These are phyloP conservation scores for Heliconius hortense DNA, from an alignment of 2,888 invertebrate genomes.

Conservation along the genomic window DNA sequence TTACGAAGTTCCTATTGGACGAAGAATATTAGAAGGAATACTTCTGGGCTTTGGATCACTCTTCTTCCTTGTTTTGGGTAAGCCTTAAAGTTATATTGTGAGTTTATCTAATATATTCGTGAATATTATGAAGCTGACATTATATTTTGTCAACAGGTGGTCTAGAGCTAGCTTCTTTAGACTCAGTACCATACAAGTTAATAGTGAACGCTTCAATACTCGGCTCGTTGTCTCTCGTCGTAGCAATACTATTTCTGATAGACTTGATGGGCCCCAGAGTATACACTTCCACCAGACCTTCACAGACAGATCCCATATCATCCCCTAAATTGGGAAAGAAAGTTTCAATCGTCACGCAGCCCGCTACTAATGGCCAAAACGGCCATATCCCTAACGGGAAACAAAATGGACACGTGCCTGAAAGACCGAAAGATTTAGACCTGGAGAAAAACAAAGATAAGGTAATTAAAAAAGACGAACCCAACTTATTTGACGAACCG, in stretches of 20 bases:
- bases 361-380: slow-evolving; percentile 48
- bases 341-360: slow-evolving; percentile 57
- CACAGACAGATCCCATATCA: slow-evolving; percentile 64
- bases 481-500: slow-evolving; percentile 56
- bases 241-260: slow-evolving; percentile 85
- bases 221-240: slow-evolving; percentile 85
- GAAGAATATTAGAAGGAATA: slow-evolving; percentile 85
- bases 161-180: slow-evolving; percentile 86
- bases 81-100: neutral
- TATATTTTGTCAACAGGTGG: slow-evolving; percentile 73
- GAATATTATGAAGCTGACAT: neutral
- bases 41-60: slow-evolving; percentile 86
- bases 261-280: slow-evolving; percentile 84
- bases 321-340: slow-evolving; percentile 65
- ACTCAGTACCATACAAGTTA: slow-evolving; percentile 85
- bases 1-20: slow-evolving; percentile 84
- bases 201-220: slow-evolving; percentile 87
- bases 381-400: slow-evolving; percentile 52
- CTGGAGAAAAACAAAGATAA: slow-evolving; percentile 51
- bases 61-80: slow-evolving; percentile 85
- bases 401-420: slow-evolving; percentile 55
- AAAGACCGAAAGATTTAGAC: slow-evolving; percentile 69
- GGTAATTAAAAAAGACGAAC: slow-evolving; percentile 55
- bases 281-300: slow-evolving; percentile 69
- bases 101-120: neutral